Base-by-base conservation (phyloP, 2,797 vertebrate genomes). In the Denticeps clupeoides region DNA sequence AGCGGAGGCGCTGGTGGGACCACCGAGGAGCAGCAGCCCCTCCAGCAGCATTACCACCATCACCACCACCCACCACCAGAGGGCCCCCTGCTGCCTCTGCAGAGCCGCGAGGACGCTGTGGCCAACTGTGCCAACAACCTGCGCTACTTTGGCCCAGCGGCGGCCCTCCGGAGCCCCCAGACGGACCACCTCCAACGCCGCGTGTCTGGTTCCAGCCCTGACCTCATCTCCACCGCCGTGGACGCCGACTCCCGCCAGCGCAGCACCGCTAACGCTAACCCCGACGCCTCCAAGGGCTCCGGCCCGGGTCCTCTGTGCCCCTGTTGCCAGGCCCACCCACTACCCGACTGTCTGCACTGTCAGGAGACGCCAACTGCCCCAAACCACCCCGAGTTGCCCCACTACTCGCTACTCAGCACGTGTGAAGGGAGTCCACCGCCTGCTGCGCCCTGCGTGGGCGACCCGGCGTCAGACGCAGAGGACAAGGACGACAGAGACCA, bases 91-190 rank as follows among this genome's bases (percentile, higher is more conserved):
- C 73, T 83, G 18, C 82, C 77, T 0, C 29, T 78, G 47, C 74
- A 80, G 65, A 80, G 85, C 1, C 85, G 91, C 0, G 90, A 90
- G 59, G 83, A 89, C 49, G 79, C 80, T 0, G 88, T 95, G 1
- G 89, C 91, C 19, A 87, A 77, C 69, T 97, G 95, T 40, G 88
- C 92, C 64, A 97, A 90, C 78, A 96, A 92, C 72, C 70, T 97
- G 56, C 80, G 89, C 22, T 96, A 99, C 68, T 97, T 99, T 5
- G 93, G 93, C 6, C 94, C 94, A 0, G 93, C 93, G 0, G 93
- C 91, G 0, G 85, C 93, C 15, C 83, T 99, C 46, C 85, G 93
- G 27, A 96, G 93, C 78, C 94, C 93, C 0, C 90, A 97, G 72
- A 91, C 89, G 0, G 89, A 87, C 79, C 92, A 92, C 4, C 79